A percentile compares a stretch with the other conserved stretches of the same genome.
These are phyloP conservation scores for Tetranychus piercei DNA, from an alignment of 2,888 invertebrate genomes.

Conservation along the genomic window DNA sequence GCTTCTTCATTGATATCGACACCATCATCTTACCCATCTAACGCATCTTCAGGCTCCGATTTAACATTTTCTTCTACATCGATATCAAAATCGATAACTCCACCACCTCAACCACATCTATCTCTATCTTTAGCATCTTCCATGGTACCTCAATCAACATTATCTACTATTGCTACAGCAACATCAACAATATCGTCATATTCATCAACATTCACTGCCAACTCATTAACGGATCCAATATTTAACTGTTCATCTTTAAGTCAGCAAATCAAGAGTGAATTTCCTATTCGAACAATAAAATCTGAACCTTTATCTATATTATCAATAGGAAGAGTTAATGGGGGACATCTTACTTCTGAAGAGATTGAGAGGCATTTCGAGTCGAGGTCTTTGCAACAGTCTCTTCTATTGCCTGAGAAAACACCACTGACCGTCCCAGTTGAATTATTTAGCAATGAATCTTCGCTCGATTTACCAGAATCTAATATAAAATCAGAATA, in stretches of 20 bases:
- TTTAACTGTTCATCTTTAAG: neutral
- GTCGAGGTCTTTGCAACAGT: conserved; percentile 47
- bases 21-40: neutral
- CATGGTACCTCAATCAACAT: neutral
- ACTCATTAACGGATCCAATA: neutral
- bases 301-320: neutral
- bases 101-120: neutral
- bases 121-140: neutral
- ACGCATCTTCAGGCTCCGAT: neutral
- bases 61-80: neutral
- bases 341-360: conserved; percentile 73
- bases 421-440: conserved; percentile 74
- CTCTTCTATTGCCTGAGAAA: conserved; percentile 54
- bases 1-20: neutral
- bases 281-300: neutral
- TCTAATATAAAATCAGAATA: neutral
- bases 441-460: conserved; percentile 86
- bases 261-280: neutral
- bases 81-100: neutral
- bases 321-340: conserved; percentile 16
- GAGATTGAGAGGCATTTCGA: conserved; percentile 76
- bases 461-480: conserved; percentile 38
- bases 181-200: neutral
- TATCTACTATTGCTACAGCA: neutral
- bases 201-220: neutral